These are phyloP conservation scores for Horisme vitalbata DNA, from an alignment of 2,888 invertebrate genomes.

Conservation along the genomic window DNA sequence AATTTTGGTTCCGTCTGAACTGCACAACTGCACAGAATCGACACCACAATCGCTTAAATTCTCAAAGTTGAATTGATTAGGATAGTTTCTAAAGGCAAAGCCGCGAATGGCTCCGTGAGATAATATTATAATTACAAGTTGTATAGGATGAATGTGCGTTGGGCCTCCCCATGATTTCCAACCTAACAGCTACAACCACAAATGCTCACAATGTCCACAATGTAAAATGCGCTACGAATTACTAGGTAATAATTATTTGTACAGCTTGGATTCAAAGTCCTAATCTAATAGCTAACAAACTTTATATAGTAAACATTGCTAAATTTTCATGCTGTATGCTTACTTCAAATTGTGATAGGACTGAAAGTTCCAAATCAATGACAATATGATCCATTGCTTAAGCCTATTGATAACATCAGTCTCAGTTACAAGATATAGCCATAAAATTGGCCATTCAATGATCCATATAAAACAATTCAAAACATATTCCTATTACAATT, in stretches of 20 bases:
- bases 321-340: conserved; percentile 47
- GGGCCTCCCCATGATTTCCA: conserved; percentile 47
- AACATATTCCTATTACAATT: conserved; percentile 60
- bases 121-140: conserved; percentile 11
- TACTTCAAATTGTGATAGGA: conserved; percentile 48
- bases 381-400: conserved; percentile 42
- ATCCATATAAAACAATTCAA: conserved; percentile 55
- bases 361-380: conserved; percentile 40
- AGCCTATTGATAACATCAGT: conserved; percentile 75
- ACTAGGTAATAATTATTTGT: conserved; percentile 74
- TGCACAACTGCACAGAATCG: background rate
- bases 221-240: conserved; percentile 80
- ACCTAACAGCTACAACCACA: conserved; percentile 71
- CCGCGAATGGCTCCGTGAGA: conserved; percentile 15
- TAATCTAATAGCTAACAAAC: conserved; percentile 77
- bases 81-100: conserved; percentile 25
- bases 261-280: conserved; percentile 78
- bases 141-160: conserved; percentile 14
- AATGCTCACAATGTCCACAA: conserved; percentile 69
- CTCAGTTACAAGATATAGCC: conserved; percentile 68
- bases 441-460: conserved; percentile 46
- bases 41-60: conserved; percentile 29
- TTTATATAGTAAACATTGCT: conserved; percentile 67
- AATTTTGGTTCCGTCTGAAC: no score
- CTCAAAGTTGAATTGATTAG: conserved; percentile 24